A percentile compares a stretch with the other conserved stretches of the same genome.
Evolutionary conservation across 2,888 invertebrate species (phyloP).

Genomic region (Hoplodrina ambigua): DNA sequence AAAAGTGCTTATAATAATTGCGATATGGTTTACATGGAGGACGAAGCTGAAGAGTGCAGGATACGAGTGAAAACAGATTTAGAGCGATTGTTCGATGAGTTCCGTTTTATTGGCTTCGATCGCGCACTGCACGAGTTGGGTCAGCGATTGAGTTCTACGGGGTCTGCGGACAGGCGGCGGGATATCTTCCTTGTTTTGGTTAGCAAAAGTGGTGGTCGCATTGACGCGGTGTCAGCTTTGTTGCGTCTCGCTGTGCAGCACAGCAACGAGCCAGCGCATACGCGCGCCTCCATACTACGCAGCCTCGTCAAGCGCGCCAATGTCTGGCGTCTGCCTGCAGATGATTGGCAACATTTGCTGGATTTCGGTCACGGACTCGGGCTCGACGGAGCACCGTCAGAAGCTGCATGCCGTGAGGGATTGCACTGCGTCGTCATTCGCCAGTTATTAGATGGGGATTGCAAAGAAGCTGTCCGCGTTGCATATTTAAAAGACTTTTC

Average conservation of each 20-base stretch:
- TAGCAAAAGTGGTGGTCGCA: constrained; percentile 78
- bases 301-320: constrained; percentile 78
- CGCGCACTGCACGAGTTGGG: constrained; percentile 74
- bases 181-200: constrained; percentile 81
- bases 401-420: constrained; percentile 76
- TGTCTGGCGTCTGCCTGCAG: constrained; percentile 76
- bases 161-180: constrained; percentile 73
- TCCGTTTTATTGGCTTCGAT: constrained; percentile 76
- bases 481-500: constrained; percentile 73
- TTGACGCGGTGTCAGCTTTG: constrained; percentile 69
- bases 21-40: constrained; percentile 33
- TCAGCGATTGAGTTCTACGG: constrained; percentile 71
- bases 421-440: constrained; percentile 78
- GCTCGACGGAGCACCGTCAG: constrained; percentile 73
- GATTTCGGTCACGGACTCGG: constrained; percentile 76
- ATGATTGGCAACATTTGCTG: constrained; percentile 73
- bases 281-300: constrained; percentile 79
- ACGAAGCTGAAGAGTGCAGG: constrained; percentile 52
- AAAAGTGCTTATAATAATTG: background rate
- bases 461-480: constrained; percentile 58
- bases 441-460: constrained; percentile 66
- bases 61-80: constrained; percentile 63
- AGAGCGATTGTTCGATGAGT: constrained; percentile 77
- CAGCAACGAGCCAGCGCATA: constrained; percentile 75
- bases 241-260: constrained; percentile 71